Evolutionary conservation across 2,888 invertebrate species (phyloP).

Genomic region (Maniola hyperantus): DNA sequence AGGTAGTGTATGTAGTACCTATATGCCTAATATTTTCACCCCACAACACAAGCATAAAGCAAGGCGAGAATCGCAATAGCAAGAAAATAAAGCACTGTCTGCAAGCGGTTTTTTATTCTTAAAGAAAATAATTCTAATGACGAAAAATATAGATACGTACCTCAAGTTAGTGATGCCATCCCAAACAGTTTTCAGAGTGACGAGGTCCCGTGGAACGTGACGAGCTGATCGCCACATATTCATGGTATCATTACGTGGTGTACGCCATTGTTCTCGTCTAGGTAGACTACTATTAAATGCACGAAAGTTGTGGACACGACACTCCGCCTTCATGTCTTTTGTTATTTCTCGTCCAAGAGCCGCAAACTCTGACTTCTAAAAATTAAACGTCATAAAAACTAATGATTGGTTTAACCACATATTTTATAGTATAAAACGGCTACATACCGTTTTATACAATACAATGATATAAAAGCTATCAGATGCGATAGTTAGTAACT

Average conservation of each 20-base stretch:
- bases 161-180: constrained; percentile 84
- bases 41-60: too few relatives aligned
- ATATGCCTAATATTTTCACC: too few relatives aligned
- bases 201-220: constrained; percentile 81
- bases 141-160: constrained; percentile 48
- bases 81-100: too few relatives aligned
- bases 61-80: too few relatives aligned
- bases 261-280: constrained; percentile 64
- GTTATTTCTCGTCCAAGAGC: constrained; percentile 69
- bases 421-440: too few relatives aligned
- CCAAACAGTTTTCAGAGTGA: constrained; percentile 85
- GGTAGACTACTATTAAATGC: constrained; percentile 81
- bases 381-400: not conserved
- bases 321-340: constrained; percentile 76
- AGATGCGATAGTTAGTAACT: not conserved
- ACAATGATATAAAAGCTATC: not conserved
- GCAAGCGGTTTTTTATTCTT: too few relatives aligned
- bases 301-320: constrained; percentile 51
- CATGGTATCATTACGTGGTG: constrained; percentile 76
- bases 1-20: too few relatives aligned
- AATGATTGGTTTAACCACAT: too few relatives aligned
- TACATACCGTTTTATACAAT: too few relatives aligned
- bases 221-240: constrained; percentile 82
- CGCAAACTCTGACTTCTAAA: constrained; percentile 59
- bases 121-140: too few relatives aligned